Base-by-base conservation (phyloP, 2,888 invertebrate genomes). In the Hemicrepidius hirtus region DNA sequence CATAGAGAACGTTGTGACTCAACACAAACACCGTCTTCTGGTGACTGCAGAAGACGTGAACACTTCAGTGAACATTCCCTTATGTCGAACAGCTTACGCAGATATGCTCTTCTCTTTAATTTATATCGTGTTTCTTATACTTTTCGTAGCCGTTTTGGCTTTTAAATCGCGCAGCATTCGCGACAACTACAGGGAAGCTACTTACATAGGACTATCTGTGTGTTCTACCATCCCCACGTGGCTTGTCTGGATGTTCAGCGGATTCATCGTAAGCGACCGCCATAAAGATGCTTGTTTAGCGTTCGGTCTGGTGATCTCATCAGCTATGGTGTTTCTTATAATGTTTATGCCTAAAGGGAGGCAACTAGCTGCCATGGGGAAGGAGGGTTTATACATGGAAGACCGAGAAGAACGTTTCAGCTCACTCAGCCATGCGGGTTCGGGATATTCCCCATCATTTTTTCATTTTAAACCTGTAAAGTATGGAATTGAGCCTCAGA, bases 281-380 rank as follows among this genome's bases (percentile, higher is more conserved):
- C 94, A 95, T 83, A 91, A 93, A 79, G 95, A 96, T 86, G 96
- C 96, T 12, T 96, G 96, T 87, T 90, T 97, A 66, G 97, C 97
- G 20, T 96, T 95, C 81, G 97, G 97, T 0, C 89, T 97, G 78
- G 91, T 97, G 55, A 91, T 94, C 67, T 96, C 95, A 13, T 94
- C 96, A 76, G 91, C 93, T 10, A 92, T 96, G 53, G 93, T 97
- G 64, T 96, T 97, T 87, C 91, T 96, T 80, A 92, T 97, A 69
- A 97, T 97, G 97, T 97, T 97, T 86, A 93, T 97, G 87, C 94
- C 97, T 35, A 97, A 95, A 88, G 97, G 97, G 32, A 90, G 97
- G 44, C 96, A 97, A 82, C 87, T 97, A 81, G 97, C 97, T 0
- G 97, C 97, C 57, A 92, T 97, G 89, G 97, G 97, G 55, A 94